Evolutionary conservation across 2,888 invertebrate species (phyloP).

Genomic region (Troides aeacus): DNA sequence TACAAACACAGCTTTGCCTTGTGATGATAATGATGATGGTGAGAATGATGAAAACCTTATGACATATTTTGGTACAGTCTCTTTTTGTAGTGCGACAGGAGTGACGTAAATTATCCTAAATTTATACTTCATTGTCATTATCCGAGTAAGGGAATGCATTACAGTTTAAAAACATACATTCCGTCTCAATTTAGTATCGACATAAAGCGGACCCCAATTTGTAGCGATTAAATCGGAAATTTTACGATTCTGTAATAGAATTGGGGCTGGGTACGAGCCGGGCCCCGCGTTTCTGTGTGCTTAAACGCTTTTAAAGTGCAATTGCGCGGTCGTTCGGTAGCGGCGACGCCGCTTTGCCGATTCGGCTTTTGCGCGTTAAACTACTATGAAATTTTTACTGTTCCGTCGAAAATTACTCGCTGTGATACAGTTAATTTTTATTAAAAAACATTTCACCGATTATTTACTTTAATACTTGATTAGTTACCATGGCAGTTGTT

Average conservation of each 20-base stretch:
- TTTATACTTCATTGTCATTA: too few species aligned
- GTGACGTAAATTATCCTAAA: too few species aligned
- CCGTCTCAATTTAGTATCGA: conserved; percentile 4
- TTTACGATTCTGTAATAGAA: conserved; percentile 39
- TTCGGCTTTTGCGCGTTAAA: conserved; percentile 30
- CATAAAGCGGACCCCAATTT: conserved; percentile 22
- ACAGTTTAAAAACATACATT: too few species aligned
- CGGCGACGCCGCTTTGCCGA: conserved; percentile 29
- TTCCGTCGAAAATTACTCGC: conserved; percentile 16
- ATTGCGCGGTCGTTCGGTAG: conserved; percentile 35
- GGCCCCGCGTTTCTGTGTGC: conserved; percentile 30
- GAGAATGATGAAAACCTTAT: too few species aligned
- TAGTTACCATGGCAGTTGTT: too few species aligned
- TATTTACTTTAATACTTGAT: too few species aligned
- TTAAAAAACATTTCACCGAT: too few species aligned
- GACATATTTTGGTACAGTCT: too few species aligned
- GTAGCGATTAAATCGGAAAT: conserved; percentile 35
- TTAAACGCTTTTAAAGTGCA: conserved; percentile 30
- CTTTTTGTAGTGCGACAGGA: too few species aligned
- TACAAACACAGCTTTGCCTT: too few species aligned
- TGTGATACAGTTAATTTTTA: background rate
- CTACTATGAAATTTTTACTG: conserved; percentile 33
- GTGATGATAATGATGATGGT: too few species aligned
- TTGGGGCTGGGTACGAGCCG: conserved; percentile 29
- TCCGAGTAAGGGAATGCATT: too few species aligned